phyloP scores from a whole-genome alignment of 2,113 vertebrate genomes.

The Orthonyx spaldingii region DNA sequence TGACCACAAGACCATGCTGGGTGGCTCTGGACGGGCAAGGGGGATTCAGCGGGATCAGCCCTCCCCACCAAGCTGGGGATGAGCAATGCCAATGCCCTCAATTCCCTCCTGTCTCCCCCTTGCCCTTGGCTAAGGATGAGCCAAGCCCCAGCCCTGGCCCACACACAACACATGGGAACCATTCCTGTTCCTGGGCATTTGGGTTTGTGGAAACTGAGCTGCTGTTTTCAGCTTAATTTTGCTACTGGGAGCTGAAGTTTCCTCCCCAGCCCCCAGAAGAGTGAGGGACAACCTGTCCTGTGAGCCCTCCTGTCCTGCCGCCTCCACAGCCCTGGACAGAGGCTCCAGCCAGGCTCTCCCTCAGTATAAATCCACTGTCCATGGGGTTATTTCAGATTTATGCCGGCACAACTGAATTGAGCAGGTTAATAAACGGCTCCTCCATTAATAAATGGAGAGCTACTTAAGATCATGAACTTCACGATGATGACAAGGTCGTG shows the following conservation, averaged over 20 bases:
- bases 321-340: not conserved
- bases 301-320: not conserved
- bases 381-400: not conserved
- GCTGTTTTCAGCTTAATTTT: not conserved
- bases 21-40: accelerated
- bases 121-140: not conserved
- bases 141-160: not conserved
- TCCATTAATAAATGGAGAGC: slow-evolving; percentile 31
- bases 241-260: not conserved
- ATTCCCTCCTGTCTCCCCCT: not conserved
- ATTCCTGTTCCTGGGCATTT: accelerated
- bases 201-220: not conserved
- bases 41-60: not conserved
- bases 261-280: not conserved
- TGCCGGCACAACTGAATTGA: not conserved
- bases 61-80: not conserved
- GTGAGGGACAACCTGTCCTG: not conserved
- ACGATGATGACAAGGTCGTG: not conserved
- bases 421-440: slow-evolving; percentile 6
- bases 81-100: not conserved
- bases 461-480: slow-evolving; percentile 30
- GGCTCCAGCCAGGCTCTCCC: not conserved
- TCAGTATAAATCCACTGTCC: not conserved
- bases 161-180: accelerated
- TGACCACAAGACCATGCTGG: not conserved